phyloP scores from a whole-genome alignment of 2,113 vertebrate species.

The Chiloscyllium plagiosum region DNA sequence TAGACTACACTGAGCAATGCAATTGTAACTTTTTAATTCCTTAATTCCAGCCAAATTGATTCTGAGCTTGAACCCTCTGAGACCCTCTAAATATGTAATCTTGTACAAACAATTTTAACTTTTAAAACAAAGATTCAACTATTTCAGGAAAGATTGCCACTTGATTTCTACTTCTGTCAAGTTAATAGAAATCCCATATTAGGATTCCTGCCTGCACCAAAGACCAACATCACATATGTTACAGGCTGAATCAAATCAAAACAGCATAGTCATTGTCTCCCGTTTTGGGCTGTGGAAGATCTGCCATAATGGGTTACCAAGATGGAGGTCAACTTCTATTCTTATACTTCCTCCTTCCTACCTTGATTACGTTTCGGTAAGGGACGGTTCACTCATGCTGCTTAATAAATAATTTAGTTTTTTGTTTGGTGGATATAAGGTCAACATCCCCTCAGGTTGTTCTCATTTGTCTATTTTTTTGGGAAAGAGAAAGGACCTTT shows the following conservation, averaged over 20 bases:
- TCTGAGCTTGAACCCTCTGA: no score
- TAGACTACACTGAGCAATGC: no score
- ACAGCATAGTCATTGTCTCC: not conserved
- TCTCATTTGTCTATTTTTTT: not conserved
- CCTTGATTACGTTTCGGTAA: not conserved
- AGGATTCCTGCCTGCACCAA: not conserved
- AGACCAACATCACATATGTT: not conserved
- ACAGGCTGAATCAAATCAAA: not conserved
- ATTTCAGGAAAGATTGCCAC: not conserved
- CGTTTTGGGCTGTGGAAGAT: not conserved
- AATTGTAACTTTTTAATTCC: no score
- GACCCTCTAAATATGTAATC: not conserved
- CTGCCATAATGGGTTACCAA: not conserved
- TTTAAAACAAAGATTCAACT: not conserved
- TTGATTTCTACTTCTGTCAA: not conserved
- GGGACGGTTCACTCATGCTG: not conserved
- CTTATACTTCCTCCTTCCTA: not conserved
- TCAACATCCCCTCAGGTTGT: not conserved
- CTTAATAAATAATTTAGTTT: no score
- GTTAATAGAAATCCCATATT: not conserved
- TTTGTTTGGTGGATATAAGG: not conserved
- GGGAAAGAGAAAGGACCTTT: not conserved
- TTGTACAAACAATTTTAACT: not conserved
- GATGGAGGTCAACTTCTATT: not conserved
- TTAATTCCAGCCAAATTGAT: no score